Evolutionary conservation across 1,140 invertebrate genomes (phyloP), one percentile per base, ranked within the genome.

Genomic region (Drosophila ogumai): DNA sequence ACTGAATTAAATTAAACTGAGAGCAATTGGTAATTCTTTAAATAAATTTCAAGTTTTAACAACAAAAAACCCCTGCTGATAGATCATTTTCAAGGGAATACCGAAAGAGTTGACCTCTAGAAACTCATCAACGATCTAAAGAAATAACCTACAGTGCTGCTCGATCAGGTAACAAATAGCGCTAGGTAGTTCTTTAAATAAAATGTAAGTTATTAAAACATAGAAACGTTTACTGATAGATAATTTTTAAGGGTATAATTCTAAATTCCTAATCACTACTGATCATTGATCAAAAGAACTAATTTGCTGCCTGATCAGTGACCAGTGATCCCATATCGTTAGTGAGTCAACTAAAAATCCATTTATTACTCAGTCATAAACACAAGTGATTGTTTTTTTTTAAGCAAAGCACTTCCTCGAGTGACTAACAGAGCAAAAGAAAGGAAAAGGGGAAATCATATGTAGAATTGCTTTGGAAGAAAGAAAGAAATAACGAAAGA

Each of bases 391-490:
- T 59, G 36, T 13, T 17, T 64, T 12, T 13, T 25, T 31, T 9
- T 6, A 34, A 64, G 22, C 61, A 40, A 58, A 38, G 31, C 15
- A 43, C n/a, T 44, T 28, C 28, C 13, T 32, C 43, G 4, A n/a
- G 17, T 49, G 65, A 68, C 32, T 64, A 64, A 67, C 22, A 6
- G 12, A 32, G 32, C 19, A 54, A 36, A 54, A 36, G 32, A 36
- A 54, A 54, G 52, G 32, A 55, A 55, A 61, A 47, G 32, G 32
- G 34, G 10, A 63, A 47, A 32, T 17, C 2, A 19, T 41, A 19
- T 41, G 40, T 19, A 22, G 17, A 49, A 28, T 55, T 19, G 15
- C 1, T 22, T 58, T 7, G 13, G 1, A 15, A 12, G 28, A 32
- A 57, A 32, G 56, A 44, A 41, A 32, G 22, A 28, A 57, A 32